Evolutionary conservation across 1,140 invertebrate genomes (phyloP), one percentile per base, ranked within the genome.

Genomic region (Drosophila hydei): DNA sequence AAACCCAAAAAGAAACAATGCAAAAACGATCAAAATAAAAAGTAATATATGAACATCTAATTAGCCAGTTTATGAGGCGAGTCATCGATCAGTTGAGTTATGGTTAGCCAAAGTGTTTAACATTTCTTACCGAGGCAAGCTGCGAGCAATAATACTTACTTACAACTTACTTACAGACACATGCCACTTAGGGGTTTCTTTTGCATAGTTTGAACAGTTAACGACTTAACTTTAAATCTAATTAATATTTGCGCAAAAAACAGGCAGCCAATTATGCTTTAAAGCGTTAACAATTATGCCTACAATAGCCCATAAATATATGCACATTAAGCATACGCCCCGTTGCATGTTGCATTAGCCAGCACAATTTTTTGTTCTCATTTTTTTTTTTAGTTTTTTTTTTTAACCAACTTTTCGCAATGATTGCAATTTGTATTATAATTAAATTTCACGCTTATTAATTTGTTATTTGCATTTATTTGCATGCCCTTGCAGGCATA

Each of bases 381-480:
- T 51, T 3, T 51, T 60, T 45, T 14, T 61, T 27, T 38, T 54
- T 60, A 36, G 59, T 55, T 43, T 38, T 45, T 19, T 36, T 36
- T 58, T 8, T 16, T 42, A 42, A 11, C 3, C 30, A 33, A 14
- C 36, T 38, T 38, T 14, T 1, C 36, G 14, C 12, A 38, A 2
- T 1, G 14, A 70, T 70, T 33, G 51, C 68, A 51, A 42, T 67
- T 78, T 42, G 43, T 79, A 52, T 47, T 75, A 61, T 67, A 33
- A 89, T 50, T 25, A 7, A 38, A 92, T 91, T 92, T 90, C 89
- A 92, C 89, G 90, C 68, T 42, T 75, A 50, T 63, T 70, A 42
- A 27, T 47, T 48, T 58, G 45, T n/a, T n/a, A n/a, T n/a, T n/a
- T n/a, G n/a, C n/a, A n/a, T 62, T 68, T 69, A 69, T 27, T 62